phyloP scores from a whole-genome alignment of 2,797 vertebrate species.

The Falco cherrug region DNA sequence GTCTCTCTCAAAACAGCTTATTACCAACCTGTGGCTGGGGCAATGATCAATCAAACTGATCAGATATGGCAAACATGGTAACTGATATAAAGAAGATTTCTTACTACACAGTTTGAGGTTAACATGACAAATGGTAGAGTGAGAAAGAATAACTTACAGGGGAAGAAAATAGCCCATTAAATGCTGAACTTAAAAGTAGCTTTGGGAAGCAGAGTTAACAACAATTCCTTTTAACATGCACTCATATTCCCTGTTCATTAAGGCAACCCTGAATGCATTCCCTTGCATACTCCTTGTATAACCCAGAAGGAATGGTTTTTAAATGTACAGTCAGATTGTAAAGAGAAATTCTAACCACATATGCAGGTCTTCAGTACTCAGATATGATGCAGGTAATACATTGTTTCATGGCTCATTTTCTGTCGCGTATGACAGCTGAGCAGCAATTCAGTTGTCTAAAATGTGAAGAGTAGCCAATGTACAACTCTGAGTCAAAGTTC shows the following conservation, averaged over 20 bases:
- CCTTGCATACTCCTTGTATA: background rate
- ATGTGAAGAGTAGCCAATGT: background rate
- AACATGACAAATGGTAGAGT: constrained; percentile 66
- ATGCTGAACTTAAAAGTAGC: background rate
- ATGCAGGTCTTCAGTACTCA: fast-evolving
- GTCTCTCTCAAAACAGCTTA: constrained; percentile 85
- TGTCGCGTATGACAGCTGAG: background rate
- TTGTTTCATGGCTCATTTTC: fast-evolving
- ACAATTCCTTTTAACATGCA: background rate
- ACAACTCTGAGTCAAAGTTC: background rate
- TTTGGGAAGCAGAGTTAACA: background rate
- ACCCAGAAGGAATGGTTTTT: background rate
- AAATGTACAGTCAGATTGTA: background rate
- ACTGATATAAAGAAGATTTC: constrained; percentile 84
- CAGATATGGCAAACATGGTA: constrained; percentile 88
- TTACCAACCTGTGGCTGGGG: constrained; percentile 87
- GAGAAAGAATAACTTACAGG: constrained; percentile 24
- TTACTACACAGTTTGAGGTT: constrained; percentile 64
- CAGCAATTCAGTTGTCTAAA: background rate
- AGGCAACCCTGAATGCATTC: background rate
- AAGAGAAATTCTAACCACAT: background rate
- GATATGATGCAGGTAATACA: fast-evolving
- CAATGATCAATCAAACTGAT: constrained; percentile 96
- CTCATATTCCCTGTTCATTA: background rate
- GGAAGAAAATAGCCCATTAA: background rate